phyloP scores from a whole-genome alignment of 2,888 invertebrate species.

The Zhuqinia jingwanae region DNA sequence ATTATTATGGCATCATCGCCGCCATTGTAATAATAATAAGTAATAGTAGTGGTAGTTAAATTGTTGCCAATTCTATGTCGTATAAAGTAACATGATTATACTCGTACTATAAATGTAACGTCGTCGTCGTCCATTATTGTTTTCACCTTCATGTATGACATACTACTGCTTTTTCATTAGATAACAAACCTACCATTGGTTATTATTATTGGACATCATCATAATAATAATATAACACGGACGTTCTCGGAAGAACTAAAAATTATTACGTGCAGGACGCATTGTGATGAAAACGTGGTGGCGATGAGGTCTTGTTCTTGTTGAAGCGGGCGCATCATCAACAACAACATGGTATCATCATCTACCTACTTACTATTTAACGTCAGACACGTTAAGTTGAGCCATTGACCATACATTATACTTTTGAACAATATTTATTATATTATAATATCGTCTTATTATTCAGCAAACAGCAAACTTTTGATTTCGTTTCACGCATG shows the following conservation, averaged over 20 bases:
- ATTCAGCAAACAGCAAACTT: too few species aligned
- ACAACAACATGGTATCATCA: not conserved
- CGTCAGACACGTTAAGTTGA: not conserved
- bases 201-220: not conserved
- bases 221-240: not conserved
- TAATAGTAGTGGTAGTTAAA: not conserved
- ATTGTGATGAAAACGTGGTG: not conserved
- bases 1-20: not conserved
- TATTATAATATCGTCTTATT: too few species aligned
- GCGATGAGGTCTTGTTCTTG: not conserved
- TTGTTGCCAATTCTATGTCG: conserved; percentile 19
- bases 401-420: conserved; percentile 38
- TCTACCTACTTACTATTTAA: not conserved
- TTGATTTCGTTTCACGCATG: conserved; percentile 11
- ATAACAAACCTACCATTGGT: too few species aligned
- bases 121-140: too few species aligned
- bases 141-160: too few species aligned
- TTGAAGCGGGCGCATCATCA: not conserved
- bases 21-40: too few species aligned
- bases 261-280: not conserved
- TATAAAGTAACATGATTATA: conserved; percentile 15
- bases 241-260: not conserved
- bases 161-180: too few species aligned
- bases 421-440: too few species aligned
- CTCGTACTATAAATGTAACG: not conserved